Conservation (phyloP, 2,797 vertebrate genomes). For the Scomberomorus guttatus region DNA sequence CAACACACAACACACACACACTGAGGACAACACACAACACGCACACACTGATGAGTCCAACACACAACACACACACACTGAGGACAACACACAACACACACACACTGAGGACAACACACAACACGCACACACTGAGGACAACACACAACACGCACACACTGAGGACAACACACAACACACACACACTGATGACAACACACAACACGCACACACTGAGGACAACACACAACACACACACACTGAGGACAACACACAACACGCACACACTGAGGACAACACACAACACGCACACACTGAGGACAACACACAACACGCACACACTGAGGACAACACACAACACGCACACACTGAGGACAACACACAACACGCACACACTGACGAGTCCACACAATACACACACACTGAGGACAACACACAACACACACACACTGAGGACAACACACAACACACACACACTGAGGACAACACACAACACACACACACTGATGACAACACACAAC, state of each 20-base stretch:
- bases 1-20: too few species aligned
- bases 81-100: neutral
- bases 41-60: neutral
- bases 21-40: neutral
- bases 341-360: neutral
- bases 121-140: neutral
- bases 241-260: neutral
- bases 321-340: neutral
- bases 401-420: fast-evolving
- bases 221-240: too few species aligned
- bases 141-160: fast-evolving
- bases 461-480: neutral
- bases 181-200: fast-evolving
- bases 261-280: neutral
- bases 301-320: neutral
- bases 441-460: neutral
- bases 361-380: neutral
- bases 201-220: neutral
- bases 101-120: fast-evolving
- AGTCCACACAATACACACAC: neutral
- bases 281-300: neutral
- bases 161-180: neutral
- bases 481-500: fast-evolving
- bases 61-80: neutral
- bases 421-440: neutral